Base-by-base conservation (phyloP, 2,113 vertebrate genomes). In the Lucifuga dentata region DNA sequence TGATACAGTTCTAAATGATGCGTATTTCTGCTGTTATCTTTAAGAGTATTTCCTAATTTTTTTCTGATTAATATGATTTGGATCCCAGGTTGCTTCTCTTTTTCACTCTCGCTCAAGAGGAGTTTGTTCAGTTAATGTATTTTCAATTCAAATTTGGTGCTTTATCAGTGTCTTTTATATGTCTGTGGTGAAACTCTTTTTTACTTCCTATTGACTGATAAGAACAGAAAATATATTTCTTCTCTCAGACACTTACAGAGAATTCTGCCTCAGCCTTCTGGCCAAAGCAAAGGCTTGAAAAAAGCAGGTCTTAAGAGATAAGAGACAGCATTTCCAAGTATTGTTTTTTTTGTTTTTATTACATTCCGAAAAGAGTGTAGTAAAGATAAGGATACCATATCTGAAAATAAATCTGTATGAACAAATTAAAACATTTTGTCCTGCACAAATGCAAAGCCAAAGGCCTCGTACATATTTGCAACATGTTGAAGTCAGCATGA, bases 121-220 rank as follows among this genome's bases (percentile, higher is more conserved):
- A 29, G 23, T 19, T 55, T 46, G 29, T 51, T 51, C 21, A 19
- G 16, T 63, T 71, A 65, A 36, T 23, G 41, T 41, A 44, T 75
- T 73, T 76, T 55, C 59, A 41, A 50, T 65, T 68, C 57, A 55
- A 21, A 50, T 33, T 62, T 63, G 38, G 40, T 29, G 43, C 45
- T 60, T 48, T 80, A 64, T 72, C 57, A 5, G 8, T 23, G 26
- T 56, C 26, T 57, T 60, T 66, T 46, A 60, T 33, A 49, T 2
- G 8, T 73, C 48, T 46, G 68, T 68, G 48, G 55, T 72, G 62
- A 65, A 81, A 35, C 29, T 61, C 55, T 56, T 64, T 82, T 69
- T 81, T 69, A 51, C 50, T 58, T 79, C 69, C 62, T 33, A 64
- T 88, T 84, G 68, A 70, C 73, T 80, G 87, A 89, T 89, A 89